A percentile compares a stretch with the other conserved stretches of the same genome.
Conservation (phyloP, 2,797 vertebrate species). For the Varecia variegata region DNA sequence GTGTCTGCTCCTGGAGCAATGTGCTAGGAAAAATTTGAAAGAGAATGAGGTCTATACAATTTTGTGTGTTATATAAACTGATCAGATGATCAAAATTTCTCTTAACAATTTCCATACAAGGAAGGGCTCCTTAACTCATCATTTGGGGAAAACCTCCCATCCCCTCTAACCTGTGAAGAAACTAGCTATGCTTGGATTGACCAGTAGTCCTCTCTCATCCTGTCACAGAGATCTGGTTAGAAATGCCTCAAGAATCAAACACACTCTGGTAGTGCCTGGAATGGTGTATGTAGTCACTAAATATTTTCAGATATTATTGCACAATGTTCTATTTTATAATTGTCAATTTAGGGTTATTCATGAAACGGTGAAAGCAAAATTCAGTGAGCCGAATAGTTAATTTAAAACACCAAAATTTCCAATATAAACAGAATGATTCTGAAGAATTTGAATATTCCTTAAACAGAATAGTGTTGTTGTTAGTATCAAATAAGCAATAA, state of each 20-base stretch:
- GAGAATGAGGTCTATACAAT: neutral
- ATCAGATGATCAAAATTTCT: neutral
- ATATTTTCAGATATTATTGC: neutral
- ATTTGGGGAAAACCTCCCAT: neutral
- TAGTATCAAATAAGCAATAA: neutral
- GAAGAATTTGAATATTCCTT: neutral
- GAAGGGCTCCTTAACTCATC: neutral
- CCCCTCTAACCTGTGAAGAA: neutral
- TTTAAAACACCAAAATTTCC: neutral
- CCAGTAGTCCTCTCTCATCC: neutral
- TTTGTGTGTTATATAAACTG: neutral
- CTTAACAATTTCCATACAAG: neutral
- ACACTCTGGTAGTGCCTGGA: neutral
- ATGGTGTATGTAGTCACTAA: neutral
- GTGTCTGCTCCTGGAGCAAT: neutral
- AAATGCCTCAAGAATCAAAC: neutral
- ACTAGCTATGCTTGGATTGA: neutral
- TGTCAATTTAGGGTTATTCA: neutral
- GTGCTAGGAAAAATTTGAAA: neutral
- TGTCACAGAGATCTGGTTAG: neutral
- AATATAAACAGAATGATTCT: neutral
- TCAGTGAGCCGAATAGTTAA: neutral
- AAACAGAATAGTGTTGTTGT: neutral
- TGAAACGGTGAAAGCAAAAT: neutral
- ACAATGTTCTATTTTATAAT: neutral